Evolutionary conservation across 2,888 invertebrate species (phyloP).

Genomic region (Ischnus inquisitorius): DNA sequence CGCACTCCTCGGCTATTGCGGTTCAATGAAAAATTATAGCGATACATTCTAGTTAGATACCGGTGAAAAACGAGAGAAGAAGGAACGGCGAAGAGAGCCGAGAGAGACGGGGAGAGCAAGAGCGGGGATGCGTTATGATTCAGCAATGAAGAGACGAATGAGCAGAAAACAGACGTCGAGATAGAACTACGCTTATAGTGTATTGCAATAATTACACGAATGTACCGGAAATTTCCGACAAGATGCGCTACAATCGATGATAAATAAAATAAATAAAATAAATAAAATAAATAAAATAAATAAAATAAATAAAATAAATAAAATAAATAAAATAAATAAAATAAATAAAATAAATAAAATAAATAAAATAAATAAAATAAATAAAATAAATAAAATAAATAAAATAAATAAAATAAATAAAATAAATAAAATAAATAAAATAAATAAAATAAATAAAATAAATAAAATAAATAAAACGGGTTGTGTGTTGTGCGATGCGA

Average conservation of each 20-base stretch:
- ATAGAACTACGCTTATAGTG: constrained; percentile 3
- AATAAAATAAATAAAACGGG: not conserved
- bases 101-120: constrained; percentile 4
- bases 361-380: not conserved
- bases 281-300: no score
- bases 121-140: not conserved
- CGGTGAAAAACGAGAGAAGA: constrained; percentile 48
- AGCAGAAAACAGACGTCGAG: not conserved
- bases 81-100: constrained; percentile 27
- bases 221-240: no score
- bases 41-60: constrained; percentile 84
- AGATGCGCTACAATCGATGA: no score
- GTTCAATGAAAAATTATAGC: constrained; percentile 79
- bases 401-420: no score
- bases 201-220: not conserved
- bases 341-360: no score
- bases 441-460: not conserved
- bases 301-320: no score
- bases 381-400: no score
- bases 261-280: no score
- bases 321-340: no score
- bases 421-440: not conserved
- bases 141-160: not conserved
- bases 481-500: constrained; percentile 29
- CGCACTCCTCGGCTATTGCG: constrained; percentile 69